phyloP scores from a whole-genome alignment of 2,113 vertebrate genomes.

The Genyomyrus donnyi region DNA sequence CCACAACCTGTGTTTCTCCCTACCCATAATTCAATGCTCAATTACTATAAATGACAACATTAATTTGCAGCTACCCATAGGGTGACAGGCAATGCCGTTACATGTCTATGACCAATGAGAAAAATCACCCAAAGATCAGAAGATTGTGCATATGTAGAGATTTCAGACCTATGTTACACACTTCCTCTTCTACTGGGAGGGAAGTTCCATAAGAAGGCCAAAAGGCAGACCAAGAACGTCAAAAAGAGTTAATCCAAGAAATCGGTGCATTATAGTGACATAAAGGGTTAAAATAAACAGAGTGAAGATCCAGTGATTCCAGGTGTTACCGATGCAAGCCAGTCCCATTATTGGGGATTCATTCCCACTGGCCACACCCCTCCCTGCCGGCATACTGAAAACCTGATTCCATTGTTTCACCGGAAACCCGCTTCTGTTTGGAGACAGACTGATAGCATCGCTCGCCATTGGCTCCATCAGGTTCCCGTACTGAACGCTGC shows the following conservation, averaged over 20 bases:
- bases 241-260: neutral
- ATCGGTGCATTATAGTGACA: neutral
- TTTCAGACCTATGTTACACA: neutral
- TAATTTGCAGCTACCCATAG: neutral
- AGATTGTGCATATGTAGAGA: neutral
- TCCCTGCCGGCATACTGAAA: neutral
- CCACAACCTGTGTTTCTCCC: neutral
- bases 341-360: neutral
- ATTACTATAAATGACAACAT: neutral
- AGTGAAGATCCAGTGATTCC: neutral
- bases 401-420: neutral
- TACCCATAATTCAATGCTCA: slow-evolving; percentile 8
- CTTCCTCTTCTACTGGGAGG: neutral
- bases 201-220: neutral
- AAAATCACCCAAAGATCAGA: neutral
- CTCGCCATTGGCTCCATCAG: neutral
- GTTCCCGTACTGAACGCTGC: neutral
- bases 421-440: neutral
- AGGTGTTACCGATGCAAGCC: neutral
- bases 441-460: neutral
- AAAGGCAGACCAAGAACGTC: neutral
- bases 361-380: neutral
- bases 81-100: neutral
- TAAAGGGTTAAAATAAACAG: neutral
- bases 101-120: neutral